Evolutionary conservation across 35 echinoderm and acorn worm genomes (phyloP), one percentile per base, ranked within the genome.

Genomic region (Lytechinus pictus): DNA sequence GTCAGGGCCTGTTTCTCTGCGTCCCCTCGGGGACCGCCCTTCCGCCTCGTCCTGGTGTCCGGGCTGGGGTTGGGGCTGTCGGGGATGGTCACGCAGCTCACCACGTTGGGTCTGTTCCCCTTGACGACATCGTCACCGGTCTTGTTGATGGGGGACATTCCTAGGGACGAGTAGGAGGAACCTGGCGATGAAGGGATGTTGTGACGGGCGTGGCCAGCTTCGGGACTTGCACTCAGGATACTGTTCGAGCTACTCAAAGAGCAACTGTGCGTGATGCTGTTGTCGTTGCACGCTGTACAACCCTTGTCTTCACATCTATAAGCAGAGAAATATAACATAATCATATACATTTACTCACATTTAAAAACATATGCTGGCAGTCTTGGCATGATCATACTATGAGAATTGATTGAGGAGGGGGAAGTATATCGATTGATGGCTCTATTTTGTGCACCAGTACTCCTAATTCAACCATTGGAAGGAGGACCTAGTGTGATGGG

Each of bases 201-300:
- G 52, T 95, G 94, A 28, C 79, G 56, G 87, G 95, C 27, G 54
- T 92, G 94, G 54, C 86, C 91, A 61, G 94, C 96, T 86, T 96
- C 96, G 86, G 98, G 98, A 93, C 97, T 98, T 21, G 98, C 97
- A 91, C 97, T 99, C 28, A 98, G 95, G 55, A 99, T 95, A 89
- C 98, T 99, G 93, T 99, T 98, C 24, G 97, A 95, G 60, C 98
- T 98, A 61, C 98, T 99, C 5, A 99, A 87, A 7, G 98, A 99
- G 87, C 98, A 99, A 13, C 97, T 98, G 96, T 99, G 98, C 0
- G 98, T 97, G 54, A 99, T 94, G 89, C 95, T 98, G 71, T 96
- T 99, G 54, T 97, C 97, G 54, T 99, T 99, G 89, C 98, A 99
- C 3, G 98, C 97, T 54, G 95, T 98, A 44, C 98, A 99, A 54